These are phyloP conservation scores for Gallinago nigripennis DNA, from an alignment of 2,797 vertebrate genomes.

Conservation along the genomic window DNA sequence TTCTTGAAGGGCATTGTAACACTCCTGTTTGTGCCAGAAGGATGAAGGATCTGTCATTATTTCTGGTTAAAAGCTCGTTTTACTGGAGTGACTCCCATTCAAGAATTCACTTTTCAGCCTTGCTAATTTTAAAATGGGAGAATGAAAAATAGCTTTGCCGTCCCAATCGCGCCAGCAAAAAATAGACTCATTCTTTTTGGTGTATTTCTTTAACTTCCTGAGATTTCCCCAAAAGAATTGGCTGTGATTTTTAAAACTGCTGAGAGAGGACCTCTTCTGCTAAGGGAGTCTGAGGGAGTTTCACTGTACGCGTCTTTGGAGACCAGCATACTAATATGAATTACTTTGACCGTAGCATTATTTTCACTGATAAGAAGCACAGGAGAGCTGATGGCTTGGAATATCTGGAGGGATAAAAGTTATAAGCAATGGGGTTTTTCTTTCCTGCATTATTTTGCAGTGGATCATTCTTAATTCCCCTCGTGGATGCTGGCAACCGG, in stretches of 20 bases:
- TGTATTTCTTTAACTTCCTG: slow-evolving; percentile 17
- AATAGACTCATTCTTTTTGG: slow-evolving; percentile 30
- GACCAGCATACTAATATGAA: neutral
- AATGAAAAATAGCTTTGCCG: slow-evolving; percentile 43
- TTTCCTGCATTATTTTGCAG: neutral
- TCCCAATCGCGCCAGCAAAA: neutral
- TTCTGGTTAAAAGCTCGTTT: slow-evolving; percentile 57
- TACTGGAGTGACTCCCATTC: slow-evolving; percentile 53
- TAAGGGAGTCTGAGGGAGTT: neutral
- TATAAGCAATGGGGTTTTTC: neutral
- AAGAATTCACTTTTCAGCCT: slow-evolving; percentile 59
- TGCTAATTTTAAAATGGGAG: slow-evolving; percentile 54
- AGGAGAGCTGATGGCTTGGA: neutral
- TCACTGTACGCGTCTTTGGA: neutral
- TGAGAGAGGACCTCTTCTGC: neutral
- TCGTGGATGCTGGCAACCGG: neutral
- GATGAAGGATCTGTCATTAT: slow-evolving; percentile 57
- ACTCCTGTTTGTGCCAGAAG: slow-evolving; percentile 48
- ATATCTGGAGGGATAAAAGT: neutral
- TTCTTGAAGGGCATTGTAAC: slow-evolving; percentile 62
- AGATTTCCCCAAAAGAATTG: slow-evolving; percentile 45
- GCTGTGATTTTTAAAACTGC: slow-evolving; percentile 39
- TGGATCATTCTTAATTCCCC: neutral
- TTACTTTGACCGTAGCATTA: neutral
- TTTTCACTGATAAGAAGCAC: slow-evolving; percentile 24